phyloP scores from a whole-genome alignment of 1,140 invertebrate species.

The Bombus haemorrhoidalis region DNA sequence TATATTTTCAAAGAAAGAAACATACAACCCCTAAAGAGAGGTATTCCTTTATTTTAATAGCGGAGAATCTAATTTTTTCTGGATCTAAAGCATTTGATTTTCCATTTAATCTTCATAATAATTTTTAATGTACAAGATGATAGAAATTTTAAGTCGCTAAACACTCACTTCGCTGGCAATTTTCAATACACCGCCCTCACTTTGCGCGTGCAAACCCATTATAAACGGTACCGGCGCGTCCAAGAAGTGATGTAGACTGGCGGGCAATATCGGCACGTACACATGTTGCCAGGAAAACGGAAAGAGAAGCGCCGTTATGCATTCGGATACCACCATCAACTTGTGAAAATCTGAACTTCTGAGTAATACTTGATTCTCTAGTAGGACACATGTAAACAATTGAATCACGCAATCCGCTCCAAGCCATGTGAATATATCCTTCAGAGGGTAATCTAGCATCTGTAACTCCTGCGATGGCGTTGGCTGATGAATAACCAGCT shows the following conservation, averaged over 20 bases:
- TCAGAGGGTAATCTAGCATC: conserved; percentile 95
- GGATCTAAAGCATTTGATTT: not conserved
- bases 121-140: not conserved
- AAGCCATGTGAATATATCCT: conserved; percentile 93
- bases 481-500: conserved; percentile 88
- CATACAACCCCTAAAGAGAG: not conserved
- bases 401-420: conserved; percentile 96
- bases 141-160: not conserved
- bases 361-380: conserved; percentile 98
- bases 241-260: conserved; percentile 97
- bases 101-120: too few species aligned
- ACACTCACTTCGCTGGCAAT: conserved; percentile 85
- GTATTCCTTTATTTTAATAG: not conserved
- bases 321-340: conserved; percentile 98
- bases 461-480: conserved; percentile 91
- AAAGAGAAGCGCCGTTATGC: conserved; percentile 93
- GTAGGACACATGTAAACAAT: conserved; percentile 96
- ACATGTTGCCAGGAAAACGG: conserved; percentile 99
- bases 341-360: conserved; percentile 96
- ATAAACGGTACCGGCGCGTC: conserved; percentile 99
- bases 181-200: conserved; percentile 84
- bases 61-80: not conserved
- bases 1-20: not conserved
- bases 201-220: conserved; percentile 92
- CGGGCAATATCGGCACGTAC: conserved; percentile 98